These are phyloP conservation scores for Agrypnus murinus DNA, from an alignment of 2,888 invertebrate genomes.

Conservation along the genomic window DNA sequence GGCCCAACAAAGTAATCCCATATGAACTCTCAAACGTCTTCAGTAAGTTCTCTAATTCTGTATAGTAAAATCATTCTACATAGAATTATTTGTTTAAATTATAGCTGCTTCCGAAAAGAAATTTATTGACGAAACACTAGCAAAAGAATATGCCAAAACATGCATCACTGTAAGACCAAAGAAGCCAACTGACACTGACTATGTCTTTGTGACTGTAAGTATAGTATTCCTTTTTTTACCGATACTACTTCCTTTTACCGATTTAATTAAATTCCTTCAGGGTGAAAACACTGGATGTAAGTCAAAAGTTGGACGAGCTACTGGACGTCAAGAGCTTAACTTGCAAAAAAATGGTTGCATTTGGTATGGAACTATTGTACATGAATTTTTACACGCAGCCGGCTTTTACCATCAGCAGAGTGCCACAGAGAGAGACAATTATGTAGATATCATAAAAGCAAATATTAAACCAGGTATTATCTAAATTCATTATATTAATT, in stretches of 20 bases:
- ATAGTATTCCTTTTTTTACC: too few species aligned
- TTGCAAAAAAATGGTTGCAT: conserved; percentile 70
- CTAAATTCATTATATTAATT: too few species aligned
- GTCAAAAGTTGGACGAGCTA: conserved; percentile 13
- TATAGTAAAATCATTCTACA: too few species aligned
- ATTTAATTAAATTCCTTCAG: conserved; percentile 11
- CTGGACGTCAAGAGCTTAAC: conserved; percentile 30
- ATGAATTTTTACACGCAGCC: conserved; percentile 86
- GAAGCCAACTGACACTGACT: not conserved
- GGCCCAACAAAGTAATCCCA: conserved; percentile 28
- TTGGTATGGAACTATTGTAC: conserved; percentile 79
- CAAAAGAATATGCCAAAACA: not conserved
- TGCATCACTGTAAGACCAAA: not conserved
- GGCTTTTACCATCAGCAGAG: conserved; percentile 92
- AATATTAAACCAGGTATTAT: conserved; percentile 80
- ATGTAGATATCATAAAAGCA: conserved; percentile 82
- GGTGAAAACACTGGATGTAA: conserved; percentile 45
- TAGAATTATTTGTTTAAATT: too few species aligned
- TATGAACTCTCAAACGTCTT: conserved; percentile 10
- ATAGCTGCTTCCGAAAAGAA: not conserved
- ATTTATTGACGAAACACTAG: not conserved
- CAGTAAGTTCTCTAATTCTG: not conserved
- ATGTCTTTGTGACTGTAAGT: not conserved
- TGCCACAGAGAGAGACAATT: conserved; percentile 84
- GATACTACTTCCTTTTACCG: not conserved